Evolutionary conservation across 2,113 vertebrate genomes (phyloP).

Genomic region (Tricholaema leucomelas): DNA sequence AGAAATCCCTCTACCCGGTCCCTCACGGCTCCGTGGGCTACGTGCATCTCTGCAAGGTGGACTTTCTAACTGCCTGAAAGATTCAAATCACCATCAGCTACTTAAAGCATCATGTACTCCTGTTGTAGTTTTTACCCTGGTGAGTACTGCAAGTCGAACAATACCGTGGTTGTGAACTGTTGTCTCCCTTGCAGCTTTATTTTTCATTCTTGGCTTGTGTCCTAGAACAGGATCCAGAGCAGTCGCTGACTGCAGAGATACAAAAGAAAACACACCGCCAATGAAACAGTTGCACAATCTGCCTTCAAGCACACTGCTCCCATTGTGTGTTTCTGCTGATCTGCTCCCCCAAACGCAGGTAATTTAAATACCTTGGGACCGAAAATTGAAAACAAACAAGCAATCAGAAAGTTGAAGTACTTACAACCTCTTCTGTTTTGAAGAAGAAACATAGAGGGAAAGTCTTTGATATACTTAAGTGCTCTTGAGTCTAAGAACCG

Average conservation of each 20-base stretch:
- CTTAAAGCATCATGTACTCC: slow-evolving; percentile 43
- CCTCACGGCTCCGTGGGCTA: not conserved
- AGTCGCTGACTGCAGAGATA: not conserved
- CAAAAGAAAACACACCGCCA: slow-evolving; percentile 28
- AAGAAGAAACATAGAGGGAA: not conserved
- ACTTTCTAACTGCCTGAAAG: slow-evolving; percentile 1
- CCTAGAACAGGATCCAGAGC: slow-evolving; percentile 35
- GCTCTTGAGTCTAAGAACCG: not conserved
- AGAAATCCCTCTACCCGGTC: slow-evolving; percentile 17
- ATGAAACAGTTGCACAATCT: slow-evolving; percentile 21
- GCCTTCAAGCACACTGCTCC: not conserved
- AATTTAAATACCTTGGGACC: not conserved
- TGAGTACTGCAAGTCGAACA: slow-evolving; percentile 50
- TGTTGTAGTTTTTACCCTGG: not conserved
- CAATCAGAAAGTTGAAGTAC: not conserved
- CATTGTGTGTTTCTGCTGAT: slow-evolving; percentile 1
- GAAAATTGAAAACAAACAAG: not conserved
- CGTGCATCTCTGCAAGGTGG: not conserved
- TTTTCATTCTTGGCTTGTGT: slow-evolving; percentile 47
- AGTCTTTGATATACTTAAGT: not conserved
- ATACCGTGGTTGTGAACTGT: slow-evolving; percentile 31
- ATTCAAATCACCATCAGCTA: slow-evolving; percentile 43
- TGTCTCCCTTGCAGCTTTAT: slow-evolving; percentile 43
- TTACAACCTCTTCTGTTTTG: not conserved
- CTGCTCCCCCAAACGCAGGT: not conserved